Conservation (phyloP, 2,888 invertebrate species). For the Cataglyphis livida region DNA sequence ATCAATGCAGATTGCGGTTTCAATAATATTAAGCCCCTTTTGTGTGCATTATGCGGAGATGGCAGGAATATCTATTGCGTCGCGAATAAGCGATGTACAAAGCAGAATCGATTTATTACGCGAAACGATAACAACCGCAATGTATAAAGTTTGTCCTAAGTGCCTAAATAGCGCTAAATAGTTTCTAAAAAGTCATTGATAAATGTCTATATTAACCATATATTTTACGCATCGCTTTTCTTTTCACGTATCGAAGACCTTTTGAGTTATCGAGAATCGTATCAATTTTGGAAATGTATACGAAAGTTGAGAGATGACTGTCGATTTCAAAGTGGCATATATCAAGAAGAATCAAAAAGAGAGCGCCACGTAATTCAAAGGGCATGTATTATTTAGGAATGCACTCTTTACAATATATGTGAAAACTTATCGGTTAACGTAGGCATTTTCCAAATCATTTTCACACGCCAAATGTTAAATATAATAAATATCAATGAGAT, state of each 20-base stretch:
- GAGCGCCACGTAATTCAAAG: no score
- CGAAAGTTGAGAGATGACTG: no score
- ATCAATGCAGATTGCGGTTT: slow-evolving; percentile 45
- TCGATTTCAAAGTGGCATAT: no score
- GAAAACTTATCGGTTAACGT: no score
- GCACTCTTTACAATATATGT: no score
- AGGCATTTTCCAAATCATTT: background rate
- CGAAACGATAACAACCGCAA: slow-evolving; percentile 12
- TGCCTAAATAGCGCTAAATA: background rate
- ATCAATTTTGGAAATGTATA: no score
- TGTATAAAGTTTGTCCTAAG: background rate
- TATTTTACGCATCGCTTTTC: background rate
- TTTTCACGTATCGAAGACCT: background rate
- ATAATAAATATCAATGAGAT: background rate
- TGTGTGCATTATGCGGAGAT: slow-evolving; percentile 3
- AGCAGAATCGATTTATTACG: slow-evolving; percentile 34
- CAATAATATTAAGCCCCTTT: slow-evolving; percentile 31
- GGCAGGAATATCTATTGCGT: slow-evolving; percentile 10
- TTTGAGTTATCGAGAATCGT: no score
- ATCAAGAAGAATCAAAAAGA: no score
- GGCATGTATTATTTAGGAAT: no score
- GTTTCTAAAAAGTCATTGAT: background rate
- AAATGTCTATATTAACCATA: no score
- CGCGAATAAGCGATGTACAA: background rate
- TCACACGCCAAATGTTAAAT: background rate